A percentile compares a stretch with the other conserved stretches of the same genome.
Evolutionary conservation across 2,113 vertebrate genomes (phyloP).

Genomic region (Labeo catla): DNA sequence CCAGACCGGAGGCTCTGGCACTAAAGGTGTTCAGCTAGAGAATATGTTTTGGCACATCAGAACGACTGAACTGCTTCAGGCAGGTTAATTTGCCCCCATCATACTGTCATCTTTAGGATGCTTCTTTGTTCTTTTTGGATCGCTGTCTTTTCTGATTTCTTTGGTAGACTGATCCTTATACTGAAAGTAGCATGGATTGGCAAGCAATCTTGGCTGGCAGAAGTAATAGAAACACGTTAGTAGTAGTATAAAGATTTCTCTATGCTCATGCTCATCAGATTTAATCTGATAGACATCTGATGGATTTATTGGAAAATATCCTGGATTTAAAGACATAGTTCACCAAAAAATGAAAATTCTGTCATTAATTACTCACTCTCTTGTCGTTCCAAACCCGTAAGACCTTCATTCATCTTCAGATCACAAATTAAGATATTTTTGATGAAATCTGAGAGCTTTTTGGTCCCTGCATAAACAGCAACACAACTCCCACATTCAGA

Average conservation of each 20-base stretch:
- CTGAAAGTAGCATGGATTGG: neutral
- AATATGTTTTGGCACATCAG: neutral
- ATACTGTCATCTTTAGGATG: constrained; percentile 5
- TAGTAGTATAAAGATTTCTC: neutral
- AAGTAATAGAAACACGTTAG: neutral
- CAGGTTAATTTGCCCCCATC: neutral
- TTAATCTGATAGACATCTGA: neutral
- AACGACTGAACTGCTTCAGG: constrained; percentile 4
- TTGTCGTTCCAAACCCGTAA: too few relatives aligned
- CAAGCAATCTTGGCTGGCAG: neutral
- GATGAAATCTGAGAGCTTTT: too few relatives aligned
- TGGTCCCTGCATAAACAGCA: too few relatives aligned
- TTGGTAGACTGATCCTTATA: neutral
- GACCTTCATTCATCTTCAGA: too few relatives aligned
- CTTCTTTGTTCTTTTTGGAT: neutral
- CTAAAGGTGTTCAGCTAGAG: neutral
- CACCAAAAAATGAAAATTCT: too few relatives aligned
- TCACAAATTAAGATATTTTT: too few relatives aligned
- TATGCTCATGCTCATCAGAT: neutral
- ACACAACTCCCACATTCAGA: too few relatives aligned
- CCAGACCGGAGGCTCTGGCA: neutral
- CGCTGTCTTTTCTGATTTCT: neutral
- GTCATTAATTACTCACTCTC: too few relatives aligned
- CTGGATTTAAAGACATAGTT: neutral
- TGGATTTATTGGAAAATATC: neutral